Evolutionary conservation across 2,113 vertebrate species (phyloP), one percentile per base, ranked within the genome.

Genomic region (Mesitornis unicolor): DNA sequence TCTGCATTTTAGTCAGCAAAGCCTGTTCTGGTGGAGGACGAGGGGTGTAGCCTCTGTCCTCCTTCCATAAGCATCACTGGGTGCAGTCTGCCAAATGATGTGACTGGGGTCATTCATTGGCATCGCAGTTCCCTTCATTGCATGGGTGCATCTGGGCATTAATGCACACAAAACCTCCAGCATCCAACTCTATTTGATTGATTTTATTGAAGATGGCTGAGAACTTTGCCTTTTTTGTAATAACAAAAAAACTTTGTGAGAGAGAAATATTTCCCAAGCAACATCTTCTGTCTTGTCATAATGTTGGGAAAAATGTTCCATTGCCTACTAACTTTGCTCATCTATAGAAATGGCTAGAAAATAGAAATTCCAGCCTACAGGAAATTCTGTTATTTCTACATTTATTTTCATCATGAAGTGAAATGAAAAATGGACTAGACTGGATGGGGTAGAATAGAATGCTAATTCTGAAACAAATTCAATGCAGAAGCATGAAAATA

Each of bases 391-490:
- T 84, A 84, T 79, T 91, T 95, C 54, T 76, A 73, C 77, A 71
- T 89, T 94, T 87, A 71, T 95, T 96, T 92, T 95, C 77, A 94
- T 87, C 80, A 76, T 76, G 43, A 94, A 95, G 48, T 60, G 42
- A 94, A 82, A 91, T 60, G 81, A 89, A 95, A 94, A 95, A 91
- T 64, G 18, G 74, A 81, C 80, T 84, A 56, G 84, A 56, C 43
- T 78, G 73, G 79, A 77, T 51, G 64, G 60, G 80, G 64, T 54
- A 93, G 84, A 95, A 84, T 65, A 94, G 74, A 95, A 93, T 87
- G 84, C 69, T 95, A 94, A 94, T 95, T 91, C 77, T 79, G 74
- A 95, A 87, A 75, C 51, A 92, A 95, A 95, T 61, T 79, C 87
- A 89, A 38, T 50, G 40, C 65, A 82, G 76, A 89, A 59, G 16